Evolutionary conservation across 2,797 vertebrate genomes (phyloP).

Genomic region (Halcyon smyrnensis): DNA sequence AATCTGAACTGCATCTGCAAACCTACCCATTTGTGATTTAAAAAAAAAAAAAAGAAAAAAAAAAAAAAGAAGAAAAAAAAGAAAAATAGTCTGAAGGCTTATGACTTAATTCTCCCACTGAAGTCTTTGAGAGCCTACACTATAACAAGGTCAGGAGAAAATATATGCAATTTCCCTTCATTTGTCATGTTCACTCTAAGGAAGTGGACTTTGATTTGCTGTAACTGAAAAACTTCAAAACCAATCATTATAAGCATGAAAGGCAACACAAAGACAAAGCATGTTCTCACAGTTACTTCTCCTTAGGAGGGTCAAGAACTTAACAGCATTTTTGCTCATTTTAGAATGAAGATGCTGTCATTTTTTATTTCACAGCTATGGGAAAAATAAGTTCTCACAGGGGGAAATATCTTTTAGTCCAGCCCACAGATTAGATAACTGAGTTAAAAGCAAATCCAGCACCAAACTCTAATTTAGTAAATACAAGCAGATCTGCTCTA

Average conservation of each 20-base stretch:
- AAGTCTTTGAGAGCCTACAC: slow-evolving; percentile 41
- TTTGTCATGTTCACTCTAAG: slow-evolving; percentile 69
- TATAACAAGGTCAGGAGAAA: slow-evolving; percentile 62
- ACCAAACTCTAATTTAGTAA: slow-evolving; percentile 16
- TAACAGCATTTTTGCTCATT: neutral
- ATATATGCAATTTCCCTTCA: slow-evolving; percentile 70
- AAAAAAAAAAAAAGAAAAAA: neutral
- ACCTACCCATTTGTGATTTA: neutral
- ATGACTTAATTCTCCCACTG: slow-evolving; percentile 63
- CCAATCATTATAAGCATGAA: slow-evolving; percentile 11
- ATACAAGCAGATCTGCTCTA: slow-evolving; percentile 13
- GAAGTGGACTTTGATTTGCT: slow-evolving; percentile 37
- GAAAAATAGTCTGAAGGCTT: neutral
- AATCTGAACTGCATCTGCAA: slow-evolving; percentile 51
- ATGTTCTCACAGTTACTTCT: slow-evolving; percentile 23
- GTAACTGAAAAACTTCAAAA: neutral
- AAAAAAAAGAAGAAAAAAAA: neutral
- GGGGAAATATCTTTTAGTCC: neutral
- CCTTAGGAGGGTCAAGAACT: slow-evolving; percentile 24
- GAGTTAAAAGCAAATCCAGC: neutral
- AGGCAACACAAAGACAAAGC: slow-evolving; percentile 19
- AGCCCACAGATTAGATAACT: slow-evolving; percentile 5
- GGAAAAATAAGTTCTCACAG: slow-evolving; percentile 28
- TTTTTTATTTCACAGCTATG: neutral
- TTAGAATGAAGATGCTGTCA: neutral